These are phyloP conservation scores for Heliconius ismenius DNA, from an alignment of 2,888 invertebrate genomes.

Conservation along the genomic window DNA sequence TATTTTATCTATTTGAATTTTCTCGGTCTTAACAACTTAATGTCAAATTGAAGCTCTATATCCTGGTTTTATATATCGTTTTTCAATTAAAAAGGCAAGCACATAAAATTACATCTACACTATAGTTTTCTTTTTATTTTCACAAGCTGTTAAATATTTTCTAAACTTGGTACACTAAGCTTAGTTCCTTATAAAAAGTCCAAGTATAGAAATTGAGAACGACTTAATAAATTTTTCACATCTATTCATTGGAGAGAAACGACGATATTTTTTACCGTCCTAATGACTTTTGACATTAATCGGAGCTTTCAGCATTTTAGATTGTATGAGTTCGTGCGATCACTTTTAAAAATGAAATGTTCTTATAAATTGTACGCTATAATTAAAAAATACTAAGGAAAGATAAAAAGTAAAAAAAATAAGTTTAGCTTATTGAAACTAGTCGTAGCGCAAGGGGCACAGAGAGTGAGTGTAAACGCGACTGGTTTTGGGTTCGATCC, in stretches of 20 bases:
- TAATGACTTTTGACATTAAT: slow-evolving; percentile 25
- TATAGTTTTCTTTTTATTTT: not conserved
- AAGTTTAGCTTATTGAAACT: too few relatives aligned
- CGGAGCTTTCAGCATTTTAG: slow-evolving; percentile 16
- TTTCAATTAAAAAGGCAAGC: too few relatives aligned
- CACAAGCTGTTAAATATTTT: not conserved
- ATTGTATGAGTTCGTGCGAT: slow-evolving; percentile 7
- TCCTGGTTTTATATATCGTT: too few relatives aligned
- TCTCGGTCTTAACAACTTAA: too few relatives aligned
- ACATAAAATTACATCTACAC: too few relatives aligned
- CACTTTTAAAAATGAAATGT: slow-evolving; percentile 6
- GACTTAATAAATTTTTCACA: slow-evolving; percentile 17
- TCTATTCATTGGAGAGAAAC: slow-evolving; percentile 15
- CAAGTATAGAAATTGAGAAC: not conserved
- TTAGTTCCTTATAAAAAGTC: too few relatives aligned
- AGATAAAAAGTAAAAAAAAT: not conserved
- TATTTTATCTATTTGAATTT: too few relatives aligned
- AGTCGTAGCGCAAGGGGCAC: too few relatives aligned
- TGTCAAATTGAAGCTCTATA: too few relatives aligned
- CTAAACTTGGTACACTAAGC: not conserved
- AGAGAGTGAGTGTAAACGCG: too few relatives aligned
- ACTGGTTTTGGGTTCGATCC: too few relatives aligned
- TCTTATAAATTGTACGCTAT: slow-evolving; percentile 1
- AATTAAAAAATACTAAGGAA: slow-evolving; percentile 3
- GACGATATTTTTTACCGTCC: slow-evolving; percentile 15